Percentiles rank a stretch among this genome's conserved stretches.
Conservation (phyloP, 2,888 invertebrate species). For the Orchesella flavescens region DNA sequence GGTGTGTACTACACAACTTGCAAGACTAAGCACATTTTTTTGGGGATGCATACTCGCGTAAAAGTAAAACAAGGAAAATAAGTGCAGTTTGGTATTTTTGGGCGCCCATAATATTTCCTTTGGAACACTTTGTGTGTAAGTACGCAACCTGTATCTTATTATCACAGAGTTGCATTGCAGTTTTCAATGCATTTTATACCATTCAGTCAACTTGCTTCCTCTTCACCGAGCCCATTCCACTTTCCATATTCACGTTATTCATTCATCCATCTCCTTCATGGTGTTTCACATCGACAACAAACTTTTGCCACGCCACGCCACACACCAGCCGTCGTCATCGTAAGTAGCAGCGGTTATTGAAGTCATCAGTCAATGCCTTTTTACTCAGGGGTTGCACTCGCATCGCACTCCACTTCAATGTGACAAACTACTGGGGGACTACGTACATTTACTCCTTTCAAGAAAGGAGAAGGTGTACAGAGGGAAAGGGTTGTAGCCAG, state of each 20-base stretch:
- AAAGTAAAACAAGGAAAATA: background rate
- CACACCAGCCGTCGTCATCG: constrained; percentile 29
- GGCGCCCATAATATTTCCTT: background rate
- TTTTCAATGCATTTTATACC: background rate
- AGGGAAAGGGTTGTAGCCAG: background rate
- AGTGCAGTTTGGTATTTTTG: constrained; percentile 13
- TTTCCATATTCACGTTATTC: background rate
- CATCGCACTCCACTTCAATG: constrained; percentile 3
- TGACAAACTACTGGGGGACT: constrained; percentile 38
- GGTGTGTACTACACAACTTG: constrained; percentile 13
- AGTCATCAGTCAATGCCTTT: constrained; percentile 70
- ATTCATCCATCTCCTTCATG: background rate
- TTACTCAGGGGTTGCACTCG: background rate
- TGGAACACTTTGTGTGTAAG: background rate
- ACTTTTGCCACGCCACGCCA: background rate
- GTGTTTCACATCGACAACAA: background rate
- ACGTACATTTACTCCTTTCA: background rate
- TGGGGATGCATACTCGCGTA: background rate
- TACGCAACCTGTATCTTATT: background rate
- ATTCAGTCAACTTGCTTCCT: background rate
- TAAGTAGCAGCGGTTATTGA: constrained; percentile 63
- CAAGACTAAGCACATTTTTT: background rate
- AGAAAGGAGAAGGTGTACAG: background rate
- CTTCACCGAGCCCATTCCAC: background rate
- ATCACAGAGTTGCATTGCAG: background rate